Evolutionary conservation across 2,797 vertebrate genomes (phyloP), one percentile per base, ranked within the genome.

Genomic region (Sarcoramphus papa): DNA sequence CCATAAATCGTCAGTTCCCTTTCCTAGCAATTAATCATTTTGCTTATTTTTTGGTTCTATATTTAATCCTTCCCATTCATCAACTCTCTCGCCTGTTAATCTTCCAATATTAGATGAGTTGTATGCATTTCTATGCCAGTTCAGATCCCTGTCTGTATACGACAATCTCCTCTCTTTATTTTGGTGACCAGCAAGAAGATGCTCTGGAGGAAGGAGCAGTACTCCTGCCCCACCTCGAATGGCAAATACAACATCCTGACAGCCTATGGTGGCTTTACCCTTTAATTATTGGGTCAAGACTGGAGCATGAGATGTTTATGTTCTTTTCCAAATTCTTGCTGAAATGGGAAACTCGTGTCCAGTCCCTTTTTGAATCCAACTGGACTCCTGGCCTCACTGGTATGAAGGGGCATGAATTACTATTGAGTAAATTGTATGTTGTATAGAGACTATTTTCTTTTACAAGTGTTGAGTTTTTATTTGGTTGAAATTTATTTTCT

Each of bases 11-110:
- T 78, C 82, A 53, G 73, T 92, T 93, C 69, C 63, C 85, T 91
- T 97, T 92, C 76, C 62, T 73, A 82, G 89, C 73, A 90, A 92
- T 97, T 97, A 97, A 96, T 95, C 82, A 84, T 88, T 91, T 81
- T 0, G 1, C 79, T 94, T 95, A 68, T 89, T 94, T 95, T 94
- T 88, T 91, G 24, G 62, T 88, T 91, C 93, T 95, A 88, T 97
- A 90, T 97, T 97, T 95, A 90, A 86, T 96, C 64, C 59, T 90
- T 90, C 89, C 50, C 87, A 88, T 97, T 96, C 92, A 94, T 95
- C 94, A 89, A 51, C 76, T 85, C 64, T 73, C 73, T 78, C 4
- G 13, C 14, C 0, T 30, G 3, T 81, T 95, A 76, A 79, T 90
- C 40, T 70, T 91, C 73, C 51, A 63, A 7, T 90, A 86, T 54